Evolutionary conservation across 2,888 invertebrate genomes (phyloP), one percentile per base, ranked within the genome.

Genomic region (Pristionchus mayeri): DNA sequence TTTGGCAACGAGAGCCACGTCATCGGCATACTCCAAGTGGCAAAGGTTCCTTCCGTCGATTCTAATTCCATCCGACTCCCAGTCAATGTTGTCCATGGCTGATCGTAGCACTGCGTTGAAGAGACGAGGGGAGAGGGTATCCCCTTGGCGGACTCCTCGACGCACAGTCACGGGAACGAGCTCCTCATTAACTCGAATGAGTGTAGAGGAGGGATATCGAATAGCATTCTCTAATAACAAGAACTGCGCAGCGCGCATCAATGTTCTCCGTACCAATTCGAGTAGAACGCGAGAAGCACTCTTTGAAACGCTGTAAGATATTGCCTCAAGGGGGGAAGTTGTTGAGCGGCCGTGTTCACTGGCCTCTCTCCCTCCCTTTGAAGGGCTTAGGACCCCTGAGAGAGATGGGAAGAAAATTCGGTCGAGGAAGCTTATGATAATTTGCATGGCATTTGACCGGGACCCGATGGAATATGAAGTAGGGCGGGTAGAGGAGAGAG

Each of bases 401-500:
- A n/a, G 37, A 40, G n/a, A n/a, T 21, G n/a, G 40, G 40, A 34
- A 44, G 71, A 71, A 24, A 71, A 71, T 71, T 71, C 71, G 40
- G 24, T 24, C 11, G 7, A 40, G 71, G 71, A 71, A 71, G 71
- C 71, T 71, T 71, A 71, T 71, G 71, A 71, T 71, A 44, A 71
- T 71, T 71, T 71, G 71, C 71, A 71, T 71, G 71, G 7, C 71
- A 71, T 71, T 71, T 71, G 71, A 30, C 78, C 18, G 57, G 7
- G 21, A 7, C 27, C 24, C 34, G 78, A n/a, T n/a, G n/a, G n/a
- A n/a, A n/a, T n/a, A n/a, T n/a, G n/a, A 48, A 40, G 16, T 7
- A 50, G 76, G 50, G 40, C 2, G 30, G 40, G 34, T 4, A 27
- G 34, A 78, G 24, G 78, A 52, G 50, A 24, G 48, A 52, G 78